Evolutionary conservation across 53 echinoderm and acorn worm genomes (phyloP).

Genomic region (Henricia sp.): DNA sequence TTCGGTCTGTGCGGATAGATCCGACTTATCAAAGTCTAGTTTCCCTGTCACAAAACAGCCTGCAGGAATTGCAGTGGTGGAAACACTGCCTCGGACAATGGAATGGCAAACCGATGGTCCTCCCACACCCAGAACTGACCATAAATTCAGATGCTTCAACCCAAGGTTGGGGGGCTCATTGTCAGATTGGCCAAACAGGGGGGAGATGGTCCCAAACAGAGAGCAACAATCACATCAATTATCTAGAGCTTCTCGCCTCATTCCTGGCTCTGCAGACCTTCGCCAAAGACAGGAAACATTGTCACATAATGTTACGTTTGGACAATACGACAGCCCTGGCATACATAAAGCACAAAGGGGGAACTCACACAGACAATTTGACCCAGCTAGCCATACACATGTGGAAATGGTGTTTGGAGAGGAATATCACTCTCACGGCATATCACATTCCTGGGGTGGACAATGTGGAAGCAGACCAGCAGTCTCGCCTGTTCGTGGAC

Average conservation of each 20-base stretch:
- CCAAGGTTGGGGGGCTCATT: slow-evolving; percentile 64
- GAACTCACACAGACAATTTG: slow-evolving; percentile 41
- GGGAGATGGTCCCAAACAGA: slow-evolving; percentile 62
- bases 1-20: slow-evolving; percentile 23
- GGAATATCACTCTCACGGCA: slow-evolving; percentile 69
- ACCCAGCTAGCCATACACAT: slow-evolving; percentile 42
- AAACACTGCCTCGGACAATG: no score
- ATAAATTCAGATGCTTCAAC: slow-evolving; percentile 65
- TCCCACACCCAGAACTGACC: slow-evolving; percentile 5
- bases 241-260: slow-evolving; percentile 60
- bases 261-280: slow-evolving; percentile 71
- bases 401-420: slow-evolving; percentile 71
- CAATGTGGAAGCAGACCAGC: slow-evolving; percentile 61
- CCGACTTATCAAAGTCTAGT: slow-evolving; percentile 38
- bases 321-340: slow-evolving; percentile 83
- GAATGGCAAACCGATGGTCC: no score
- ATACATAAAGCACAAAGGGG: slow-evolving; percentile 79
- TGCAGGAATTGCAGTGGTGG: no score
- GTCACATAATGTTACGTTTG: slow-evolving; percentile 53
- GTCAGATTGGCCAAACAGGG: slow-evolving; percentile 12
- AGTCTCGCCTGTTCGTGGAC: slow-evolving; percentile 66
- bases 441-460: slow-evolving; percentile 63
- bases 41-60: slow-evolving; percentile 13
- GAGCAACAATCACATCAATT: slow-evolving; percentile 58
- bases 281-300: slow-evolving; percentile 26